Percentiles rank a stretch among this genome's conserved stretches.
Conservation (phyloP, 2,888 invertebrate genomes). For the Erebia palarica region DNA sequence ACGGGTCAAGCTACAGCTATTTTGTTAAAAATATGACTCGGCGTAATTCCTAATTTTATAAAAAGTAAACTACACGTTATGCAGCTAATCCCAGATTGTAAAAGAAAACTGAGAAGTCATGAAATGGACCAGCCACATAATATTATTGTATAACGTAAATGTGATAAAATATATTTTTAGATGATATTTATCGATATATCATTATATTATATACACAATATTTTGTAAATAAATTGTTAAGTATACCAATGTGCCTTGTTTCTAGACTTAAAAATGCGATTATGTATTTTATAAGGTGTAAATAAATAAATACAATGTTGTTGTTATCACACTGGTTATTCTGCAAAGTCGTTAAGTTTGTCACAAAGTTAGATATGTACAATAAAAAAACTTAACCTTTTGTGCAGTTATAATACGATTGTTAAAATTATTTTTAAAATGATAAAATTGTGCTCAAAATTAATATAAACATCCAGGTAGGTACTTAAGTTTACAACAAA, state of each 20-base stretch:
- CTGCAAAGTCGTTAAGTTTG: slow-evolving; percentile 39
- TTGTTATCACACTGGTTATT: slow-evolving; percentile 33
- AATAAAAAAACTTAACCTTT: slow-evolving; percentile 2
- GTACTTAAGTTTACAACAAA: slow-evolving; percentile 19
- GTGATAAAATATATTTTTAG: slow-evolving; percentile 78
- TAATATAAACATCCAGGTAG: slow-evolving; percentile 10
- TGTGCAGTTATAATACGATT: not conserved
- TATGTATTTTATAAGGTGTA: slow-evolving; percentile 33
- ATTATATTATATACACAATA: slow-evolving; percentile 42
- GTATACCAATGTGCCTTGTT: slow-evolving; percentile 59
- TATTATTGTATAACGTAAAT: slow-evolving; percentile 50
- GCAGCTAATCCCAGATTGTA: slow-evolving; percentile 8
- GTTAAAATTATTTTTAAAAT: not conserved
- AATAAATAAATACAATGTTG: slow-evolving; percentile 22
- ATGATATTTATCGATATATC: slow-evolving; percentile 57
- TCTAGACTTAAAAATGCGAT: slow-evolving; percentile 24
- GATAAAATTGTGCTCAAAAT: slow-evolving; percentile 23
- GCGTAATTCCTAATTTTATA: not conserved
- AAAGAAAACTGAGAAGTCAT: slow-evolving; percentile 37
- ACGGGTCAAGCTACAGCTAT: slow-evolving; percentile 15
- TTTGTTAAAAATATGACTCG: not conserved
- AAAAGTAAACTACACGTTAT: not conserved
- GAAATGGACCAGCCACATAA: slow-evolving; percentile 58
- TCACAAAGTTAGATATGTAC: slow-evolving; percentile 24
- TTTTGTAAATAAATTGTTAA: slow-evolving; percentile 53